Evolutionary conservation across 2,888 invertebrate species (phyloP), one percentile per base, ranked within the genome.

Genomic region (Xestia xanthographa): DNA sequence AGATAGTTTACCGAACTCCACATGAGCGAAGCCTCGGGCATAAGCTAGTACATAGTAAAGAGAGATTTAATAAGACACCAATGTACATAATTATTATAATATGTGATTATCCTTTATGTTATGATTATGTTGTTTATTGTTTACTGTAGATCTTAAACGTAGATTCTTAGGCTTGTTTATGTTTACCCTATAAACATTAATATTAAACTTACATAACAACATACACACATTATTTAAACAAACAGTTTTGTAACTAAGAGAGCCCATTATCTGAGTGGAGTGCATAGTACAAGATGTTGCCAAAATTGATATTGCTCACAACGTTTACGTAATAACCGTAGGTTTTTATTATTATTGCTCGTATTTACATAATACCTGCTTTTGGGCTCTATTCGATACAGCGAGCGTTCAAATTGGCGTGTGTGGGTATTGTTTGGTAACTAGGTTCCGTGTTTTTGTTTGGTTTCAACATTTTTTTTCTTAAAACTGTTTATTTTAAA

Each of bases 301-400:
- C 85, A 82, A 83, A 87, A 83, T 80, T 76, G 78, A 81, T 87
- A 84, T 84, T 75, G 75, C 74, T 65, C 68, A 48, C 79, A 73
- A 48, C 79, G 78, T 48, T 72, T 53, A 43, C n/a, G 62, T 68
- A 78, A 85, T 86, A 85, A 83, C 80, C 62, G 63, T 86, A 66
- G 77, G 71, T 69, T 87, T 86, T 84, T 86, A 87, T 70, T 79
- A 79, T 75, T 78, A 84, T 80, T 68, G 58, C 50, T 65, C 12
- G 50, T 78, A 79, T 84, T 72, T 81, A 80, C 82, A 77, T 70
- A 81, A 85, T 79, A 79, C 78, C 87, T 85, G 70, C 75, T 71
- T 68, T 45, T 56, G 53, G 58, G 34, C 63, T 53, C 6, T 65
- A 53, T 80, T 66, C n/a, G 29, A 71, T 72, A 67, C 34, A 68